Percentiles rank a stretch among this genome's conserved stretches.
phyloP scores from a whole-genome alignment of 2,888 invertebrate genomes.

The Metacarcinus magister region DNA sequence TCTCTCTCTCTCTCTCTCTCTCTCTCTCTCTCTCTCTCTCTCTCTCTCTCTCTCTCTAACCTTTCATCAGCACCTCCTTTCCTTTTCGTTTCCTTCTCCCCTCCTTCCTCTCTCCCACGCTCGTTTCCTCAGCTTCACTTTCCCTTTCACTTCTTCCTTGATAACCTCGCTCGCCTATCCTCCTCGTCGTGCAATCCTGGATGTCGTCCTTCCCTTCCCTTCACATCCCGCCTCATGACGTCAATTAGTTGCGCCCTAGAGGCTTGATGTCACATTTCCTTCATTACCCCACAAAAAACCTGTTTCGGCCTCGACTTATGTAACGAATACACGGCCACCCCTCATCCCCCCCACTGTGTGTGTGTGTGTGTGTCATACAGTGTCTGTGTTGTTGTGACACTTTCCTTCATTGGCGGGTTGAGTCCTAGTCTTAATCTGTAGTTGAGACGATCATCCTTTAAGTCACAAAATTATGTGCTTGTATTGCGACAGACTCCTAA shows the following conservation, averaged over 20 bases:
- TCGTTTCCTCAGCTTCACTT: constrained; percentile 9
- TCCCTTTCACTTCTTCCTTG: background rate
- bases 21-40: constrained; percentile 47
- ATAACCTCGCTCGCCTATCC: constrained; percentile 8
- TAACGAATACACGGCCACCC: background rate
- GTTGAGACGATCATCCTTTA: background rate
- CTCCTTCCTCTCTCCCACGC: background rate
- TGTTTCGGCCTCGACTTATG: background rate
- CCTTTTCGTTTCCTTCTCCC: background rate
- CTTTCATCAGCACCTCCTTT: background rate
- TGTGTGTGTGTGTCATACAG: background rate
- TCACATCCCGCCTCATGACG: background rate
- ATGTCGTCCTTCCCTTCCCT: background rate
- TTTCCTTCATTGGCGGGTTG: background rate
- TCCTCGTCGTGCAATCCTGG: background rate
- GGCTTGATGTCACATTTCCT: background rate
- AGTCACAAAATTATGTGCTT: background rate
- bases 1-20: constrained; percentile 47
- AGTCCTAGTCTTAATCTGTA: background rate
- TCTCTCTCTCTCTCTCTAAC: background rate
- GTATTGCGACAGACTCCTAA: background rate
- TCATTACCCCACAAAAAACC: background rate
- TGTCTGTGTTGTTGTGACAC: background rate
- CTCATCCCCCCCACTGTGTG: background rate
- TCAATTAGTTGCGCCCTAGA: background rate